Evolutionary conservation across 2,113 vertebrate genomes (phyloP).

Genomic region (Galeopterus variegatus): DNA sequence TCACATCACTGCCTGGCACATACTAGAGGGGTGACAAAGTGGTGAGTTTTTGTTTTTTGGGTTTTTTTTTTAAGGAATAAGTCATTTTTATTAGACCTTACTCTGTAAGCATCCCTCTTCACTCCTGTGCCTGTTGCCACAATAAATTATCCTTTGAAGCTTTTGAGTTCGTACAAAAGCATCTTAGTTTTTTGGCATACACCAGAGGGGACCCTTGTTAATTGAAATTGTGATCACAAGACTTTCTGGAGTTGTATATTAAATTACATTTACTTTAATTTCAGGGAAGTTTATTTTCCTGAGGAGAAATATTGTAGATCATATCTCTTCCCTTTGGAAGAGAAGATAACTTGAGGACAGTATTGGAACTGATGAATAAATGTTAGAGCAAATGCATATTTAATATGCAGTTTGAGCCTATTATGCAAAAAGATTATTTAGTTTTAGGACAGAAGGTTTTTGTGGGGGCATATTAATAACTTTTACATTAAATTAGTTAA

Average conservation of each 20-base stretch:
- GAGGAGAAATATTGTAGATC: background rate
- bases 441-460: conserved; percentile 55
- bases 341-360: background rate
- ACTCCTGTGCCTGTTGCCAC: background rate
- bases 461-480: background rate
- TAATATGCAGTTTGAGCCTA: background rate
- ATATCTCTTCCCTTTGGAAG: background rate
- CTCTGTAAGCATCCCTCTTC: background rate
- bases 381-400: background rate
- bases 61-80: background rate
- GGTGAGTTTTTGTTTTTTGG: background rate
- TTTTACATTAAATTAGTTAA: background rate
- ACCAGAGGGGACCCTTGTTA: background rate
- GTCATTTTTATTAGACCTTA: background rate
- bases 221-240: background rate
- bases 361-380: background rate
- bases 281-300: background rate
- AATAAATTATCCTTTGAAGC: background rate
- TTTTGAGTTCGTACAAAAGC: background rate
- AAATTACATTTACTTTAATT: conserved; percentile 31
- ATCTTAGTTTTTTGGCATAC: background rate
- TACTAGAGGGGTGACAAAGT: background rate
- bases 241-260: background rate
- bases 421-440: conserved; percentile 14
- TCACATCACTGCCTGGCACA: background rate